phyloP scores from a whole-genome alignment of 2,888 invertebrate species.

The Neoitamus cyanurus region DNA sequence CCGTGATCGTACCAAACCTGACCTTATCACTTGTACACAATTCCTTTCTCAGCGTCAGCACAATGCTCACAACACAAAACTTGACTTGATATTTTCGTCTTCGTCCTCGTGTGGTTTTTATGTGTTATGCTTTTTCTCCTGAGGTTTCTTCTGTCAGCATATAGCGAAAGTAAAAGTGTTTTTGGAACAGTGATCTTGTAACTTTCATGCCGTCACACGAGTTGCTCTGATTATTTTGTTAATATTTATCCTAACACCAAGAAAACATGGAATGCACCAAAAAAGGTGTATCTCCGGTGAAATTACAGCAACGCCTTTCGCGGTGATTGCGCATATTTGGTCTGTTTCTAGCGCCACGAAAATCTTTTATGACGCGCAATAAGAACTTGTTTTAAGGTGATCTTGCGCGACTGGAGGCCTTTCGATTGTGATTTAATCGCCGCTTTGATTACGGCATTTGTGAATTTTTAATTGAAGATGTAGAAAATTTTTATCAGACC shows the following conservation, averaged over 20 bases:
- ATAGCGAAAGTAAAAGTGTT: constrained; percentile 34
- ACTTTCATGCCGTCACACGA: neutral
- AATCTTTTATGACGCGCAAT: neutral
- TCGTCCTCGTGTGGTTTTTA: neutral
- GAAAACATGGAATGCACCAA: neutral
- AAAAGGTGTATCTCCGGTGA: neutral
- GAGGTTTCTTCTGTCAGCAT: neutral
- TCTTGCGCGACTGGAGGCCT: neutral
- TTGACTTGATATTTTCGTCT: neutral
- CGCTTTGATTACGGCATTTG: neutral
- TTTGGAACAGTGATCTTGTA: neutral
- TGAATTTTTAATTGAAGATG: too few species aligned
- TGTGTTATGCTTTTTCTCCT: neutral
- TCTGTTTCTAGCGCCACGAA: neutral
- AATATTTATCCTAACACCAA: neutral
- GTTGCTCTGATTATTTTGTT: neutral
- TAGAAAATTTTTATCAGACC: too few species aligned
- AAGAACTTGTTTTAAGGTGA: neutral
- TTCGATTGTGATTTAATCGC: neutral
- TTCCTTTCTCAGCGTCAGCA: constrained; percentile 17
- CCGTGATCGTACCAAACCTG: constrained; percentile 20
- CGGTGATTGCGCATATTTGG: neutral
- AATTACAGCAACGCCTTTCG: neutral
- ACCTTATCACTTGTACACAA: constrained; percentile 9
- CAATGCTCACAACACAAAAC: neutral